phyloP scores from a whole-genome alignment of 2,113 vertebrate genomes.

The Dascyllus trimaculatus region DNA sequence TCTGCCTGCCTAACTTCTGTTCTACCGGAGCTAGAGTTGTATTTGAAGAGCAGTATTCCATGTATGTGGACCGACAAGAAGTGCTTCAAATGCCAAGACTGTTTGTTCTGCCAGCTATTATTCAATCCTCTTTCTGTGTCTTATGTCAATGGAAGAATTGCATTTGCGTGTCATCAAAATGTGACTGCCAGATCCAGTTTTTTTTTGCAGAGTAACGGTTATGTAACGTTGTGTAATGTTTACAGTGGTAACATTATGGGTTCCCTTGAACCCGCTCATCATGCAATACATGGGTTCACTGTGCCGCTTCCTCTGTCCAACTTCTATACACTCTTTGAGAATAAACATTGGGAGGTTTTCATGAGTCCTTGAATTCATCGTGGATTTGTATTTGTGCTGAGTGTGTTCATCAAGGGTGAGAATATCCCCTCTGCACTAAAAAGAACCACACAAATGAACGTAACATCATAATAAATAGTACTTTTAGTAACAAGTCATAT shows the following conservation, averaged over 20 bases:
- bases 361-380: neutral
- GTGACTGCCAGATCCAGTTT: neutral
- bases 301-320: conserved; percentile 34
- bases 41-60: neutral
- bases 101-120: neutral
- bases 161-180: neutral
- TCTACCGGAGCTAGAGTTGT: conserved; percentile 21
- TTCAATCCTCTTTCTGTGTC: neutral
- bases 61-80: no score
- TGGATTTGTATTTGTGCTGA: neutral
- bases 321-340: conserved; percentile 32
- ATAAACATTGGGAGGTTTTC: conserved; percentile 53
- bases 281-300: conserved; percentile 21
- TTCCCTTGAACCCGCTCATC: conserved; percentile 34
- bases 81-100: neutral
- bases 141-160: conserved; percentile 22
- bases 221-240: conserved; percentile 54
- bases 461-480: conserved; percentile 80
- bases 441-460: conserved; percentile 25
- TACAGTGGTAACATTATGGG: conserved; percentile 32
- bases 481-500: conserved; percentile 74
- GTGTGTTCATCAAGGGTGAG: neutral
- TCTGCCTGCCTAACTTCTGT: conserved; percentile 32
- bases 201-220: conserved; percentile 40
- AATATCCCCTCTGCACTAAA: neutral